Evolutionary conservation across 1,140 invertebrate species (phyloP).

Genomic region (Diabrotica undecimpunctata): DNA sequence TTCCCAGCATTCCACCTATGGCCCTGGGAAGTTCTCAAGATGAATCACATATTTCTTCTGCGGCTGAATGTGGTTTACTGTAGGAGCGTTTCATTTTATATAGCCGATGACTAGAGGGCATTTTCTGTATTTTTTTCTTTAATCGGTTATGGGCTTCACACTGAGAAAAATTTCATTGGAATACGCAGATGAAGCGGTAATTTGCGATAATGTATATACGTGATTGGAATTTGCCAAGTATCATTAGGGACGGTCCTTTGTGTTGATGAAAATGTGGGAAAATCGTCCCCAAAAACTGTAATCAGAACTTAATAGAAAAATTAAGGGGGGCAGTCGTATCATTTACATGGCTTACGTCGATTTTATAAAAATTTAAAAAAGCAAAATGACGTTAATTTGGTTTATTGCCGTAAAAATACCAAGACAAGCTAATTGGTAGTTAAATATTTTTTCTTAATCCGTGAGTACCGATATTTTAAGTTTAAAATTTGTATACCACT

Average conservation of each 20-base stretch:
- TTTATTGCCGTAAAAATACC: no score
- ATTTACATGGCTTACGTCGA: no score
- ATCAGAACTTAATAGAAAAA: no score
- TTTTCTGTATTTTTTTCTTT: background rate
- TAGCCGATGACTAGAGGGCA: slow-evolving; percentile 1
- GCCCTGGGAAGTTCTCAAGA: slow-evolving; percentile 1
- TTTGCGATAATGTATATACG: background rate
- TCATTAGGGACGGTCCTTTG: background rate
- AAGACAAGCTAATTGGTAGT: no score
- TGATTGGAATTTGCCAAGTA: background rate
- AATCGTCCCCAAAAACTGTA: no score
- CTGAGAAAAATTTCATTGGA: background rate
- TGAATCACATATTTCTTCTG: background rate
- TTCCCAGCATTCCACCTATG: slow-evolving; percentile 1
- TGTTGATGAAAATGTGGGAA: background rate
- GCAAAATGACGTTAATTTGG: no score
- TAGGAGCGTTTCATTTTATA: background rate
- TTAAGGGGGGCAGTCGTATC: no score
- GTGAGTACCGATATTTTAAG: no score
- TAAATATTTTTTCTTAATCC: no score
- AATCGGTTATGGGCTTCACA: background rate
- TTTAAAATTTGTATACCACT: no score
- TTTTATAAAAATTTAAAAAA: no score
- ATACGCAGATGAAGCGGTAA: background rate
- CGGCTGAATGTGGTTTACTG: slow-evolving; percentile 1